Conservation (phyloP, 2,888 invertebrate genomes). For the Drosophila neotestacea region DNA sequence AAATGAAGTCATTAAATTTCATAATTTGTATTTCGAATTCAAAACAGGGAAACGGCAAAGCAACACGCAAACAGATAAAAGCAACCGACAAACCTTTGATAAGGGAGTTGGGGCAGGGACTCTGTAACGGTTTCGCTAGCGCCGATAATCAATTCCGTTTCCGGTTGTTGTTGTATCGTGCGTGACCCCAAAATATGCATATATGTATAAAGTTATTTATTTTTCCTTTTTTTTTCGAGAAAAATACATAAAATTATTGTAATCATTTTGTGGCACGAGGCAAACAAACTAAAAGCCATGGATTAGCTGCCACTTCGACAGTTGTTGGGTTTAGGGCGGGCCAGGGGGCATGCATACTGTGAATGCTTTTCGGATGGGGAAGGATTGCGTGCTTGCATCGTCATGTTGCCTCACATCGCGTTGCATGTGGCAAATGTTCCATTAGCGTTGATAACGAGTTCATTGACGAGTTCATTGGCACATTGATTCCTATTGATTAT, state of each 20-base stretch:
- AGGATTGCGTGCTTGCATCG: constrained; percentile 38
- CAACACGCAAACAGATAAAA: constrained; percentile 72
- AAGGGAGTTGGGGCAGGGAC: background rate
- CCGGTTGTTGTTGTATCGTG: constrained; percentile 56
- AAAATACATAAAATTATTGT: constrained; percentile 66
- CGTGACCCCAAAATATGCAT: constrained; percentile 71
- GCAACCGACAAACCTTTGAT: constrained; percentile 37
- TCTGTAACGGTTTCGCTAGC: constrained; percentile 35
- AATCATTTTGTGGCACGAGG: constrained; percentile 56
- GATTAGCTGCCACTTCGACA: constrained; percentile 26
- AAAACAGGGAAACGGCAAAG: constrained; percentile 64
- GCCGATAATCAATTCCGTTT: constrained; percentile 78
- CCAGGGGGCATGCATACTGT: constrained; percentile 21
- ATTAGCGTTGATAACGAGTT: constrained; percentile 75
- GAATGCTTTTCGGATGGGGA: constrained; percentile 9
- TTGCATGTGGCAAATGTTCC: constrained; percentile 50
- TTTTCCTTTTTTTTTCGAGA: constrained; percentile 7
- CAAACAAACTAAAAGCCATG: constrained; percentile 27
- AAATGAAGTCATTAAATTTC: constrained; percentile 70
- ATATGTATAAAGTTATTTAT: constrained; percentile 12
- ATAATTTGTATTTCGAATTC: constrained; percentile 59
- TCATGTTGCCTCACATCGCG: constrained; percentile 2
- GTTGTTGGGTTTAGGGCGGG: background rate
- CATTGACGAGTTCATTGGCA: constrained; percentile 78
- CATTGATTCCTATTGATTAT: constrained; percentile 69